Evolutionary conservation across 2,113 vertebrate species (phyloP).

Genomic region (Melanostigma gelatinosum): DNA sequence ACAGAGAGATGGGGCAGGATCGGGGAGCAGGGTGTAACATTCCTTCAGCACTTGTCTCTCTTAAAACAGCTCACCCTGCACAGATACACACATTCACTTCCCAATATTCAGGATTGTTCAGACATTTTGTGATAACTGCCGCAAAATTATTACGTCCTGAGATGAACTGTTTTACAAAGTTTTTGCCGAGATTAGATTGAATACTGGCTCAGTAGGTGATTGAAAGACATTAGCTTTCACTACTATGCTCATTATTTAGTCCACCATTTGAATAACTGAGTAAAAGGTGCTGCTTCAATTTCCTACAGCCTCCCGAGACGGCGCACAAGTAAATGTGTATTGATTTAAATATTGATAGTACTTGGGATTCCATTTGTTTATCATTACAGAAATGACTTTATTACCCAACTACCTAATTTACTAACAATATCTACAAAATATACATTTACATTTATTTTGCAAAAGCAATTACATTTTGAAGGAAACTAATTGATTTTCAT

Average conservation of each 20-base stretch:
- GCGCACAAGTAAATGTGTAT: not conserved
- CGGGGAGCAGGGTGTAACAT: conserved; percentile 63
- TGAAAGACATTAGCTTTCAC: not conserved
- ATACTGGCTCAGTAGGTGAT: not conserved
- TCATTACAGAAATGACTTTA: not conserved
- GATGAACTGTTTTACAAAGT: not conserved
- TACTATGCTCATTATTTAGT: not conserved
- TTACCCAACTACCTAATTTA: not conserved
- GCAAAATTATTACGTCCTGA: not conserved
- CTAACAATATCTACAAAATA: not conserved
- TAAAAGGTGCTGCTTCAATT: not conserved
- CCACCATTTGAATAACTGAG: not conserved
- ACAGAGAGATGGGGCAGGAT: conserved; percentile 51
- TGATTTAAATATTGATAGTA: conserved; percentile 19
- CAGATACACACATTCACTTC: not conserved
- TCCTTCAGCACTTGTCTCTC: conserved; percentile 46
- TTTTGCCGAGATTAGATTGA: not conserved
- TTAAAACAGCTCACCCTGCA: not conserved
- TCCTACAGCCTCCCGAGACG: not conserved
- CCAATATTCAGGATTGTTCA: not conserved
- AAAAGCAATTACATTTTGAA: conserved; percentile 14
- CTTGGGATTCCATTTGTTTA: not conserved
- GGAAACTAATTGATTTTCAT: not conserved
- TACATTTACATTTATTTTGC: not conserved
- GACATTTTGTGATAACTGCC: not conserved